Evolutionary conservation across 2,113 vertebrate species (phyloP), one percentile per base, ranked within the genome.

Genomic region (Seriola quinqueradiata): DNA sequence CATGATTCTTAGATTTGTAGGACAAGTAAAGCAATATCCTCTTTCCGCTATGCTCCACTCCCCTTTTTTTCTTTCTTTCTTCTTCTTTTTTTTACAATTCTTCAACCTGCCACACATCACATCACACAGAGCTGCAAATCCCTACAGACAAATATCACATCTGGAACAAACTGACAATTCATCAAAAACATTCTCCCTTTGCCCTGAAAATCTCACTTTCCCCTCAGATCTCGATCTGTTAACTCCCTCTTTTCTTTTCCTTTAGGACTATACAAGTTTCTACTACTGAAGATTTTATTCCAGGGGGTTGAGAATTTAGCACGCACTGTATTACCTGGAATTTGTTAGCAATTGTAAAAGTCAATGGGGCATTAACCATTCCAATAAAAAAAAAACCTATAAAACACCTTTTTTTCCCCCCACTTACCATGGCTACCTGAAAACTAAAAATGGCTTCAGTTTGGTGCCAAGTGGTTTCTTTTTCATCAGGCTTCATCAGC

Each of bases 1-100:
- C 14, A 40, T 38, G 54, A 60, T 25, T 63, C n/a, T 72, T 81
- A 70, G 74, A 83, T 82, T 83, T 85, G 57, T 71, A 77, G 42
- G 42, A 74, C 3, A 74, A 23, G 42, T 64, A 70, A 82, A 80
- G 77, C 54, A 82, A 65, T 34, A 71, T 44, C 13, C 23, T 69
- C 28, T 25, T 48, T 74, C 64, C 50, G 68, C 61, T 70, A 9
- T 7, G 19, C 36, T 59, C 11, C 59, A 28, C 5, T 23, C 10
- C 14, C 48, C 34, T 23, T 71, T 59, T 28, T 28, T 28, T 28
- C 38, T 38, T 38, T 8, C 38, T 8, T 38, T 8, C 0, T 8
- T 38, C 38, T 8, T 8, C 6, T 38, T 38, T 38, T 8, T 38
- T 42, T 48, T 36, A 61, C 13, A 38, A 14, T 42, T 59, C 40